These are phyloP conservation scores for Premnoplex brunnescens DNA, from an alignment of 2,797 vertebrate species.

Conservation along the genomic window DNA sequence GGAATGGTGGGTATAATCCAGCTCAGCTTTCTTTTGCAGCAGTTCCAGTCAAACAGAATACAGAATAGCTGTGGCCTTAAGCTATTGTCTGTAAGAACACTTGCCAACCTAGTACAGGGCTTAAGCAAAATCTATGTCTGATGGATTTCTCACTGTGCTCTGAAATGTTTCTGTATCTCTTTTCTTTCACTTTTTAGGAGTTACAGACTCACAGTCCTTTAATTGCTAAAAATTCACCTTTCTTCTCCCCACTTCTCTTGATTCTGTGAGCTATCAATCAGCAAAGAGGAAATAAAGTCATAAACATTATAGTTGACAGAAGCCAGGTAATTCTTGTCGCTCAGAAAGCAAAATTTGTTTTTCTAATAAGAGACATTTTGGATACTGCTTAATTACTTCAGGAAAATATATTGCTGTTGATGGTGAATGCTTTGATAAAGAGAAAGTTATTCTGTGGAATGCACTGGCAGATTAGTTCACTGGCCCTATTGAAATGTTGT, in stretches of 20 bases:
- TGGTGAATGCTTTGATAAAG: neutral
- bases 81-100: neutral
- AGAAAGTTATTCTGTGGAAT: neutral
- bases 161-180: neutral
- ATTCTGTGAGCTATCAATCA: neutral
- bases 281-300: neutral
- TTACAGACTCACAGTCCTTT: neutral
- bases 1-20: neutral
- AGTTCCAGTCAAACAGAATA: conserved; percentile 19
- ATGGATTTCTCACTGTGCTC: neutral
- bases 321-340: neutral
- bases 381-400: neutral
- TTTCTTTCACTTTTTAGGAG: neutral
- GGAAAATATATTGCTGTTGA: neutral
- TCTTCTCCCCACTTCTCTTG: neutral
- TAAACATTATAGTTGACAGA: neutral
- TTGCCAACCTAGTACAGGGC: neutral
- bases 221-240: neutral
- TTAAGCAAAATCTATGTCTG: conserved; percentile 5
- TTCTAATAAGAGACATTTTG: neutral
- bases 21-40: neutral
- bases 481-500: neutral
- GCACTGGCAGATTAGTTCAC: neutral
- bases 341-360: neutral
- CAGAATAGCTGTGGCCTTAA: neutral